These are phyloP conservation scores for Potorous gilbertii DNA, from an alignment of 2,797 vertebrate genomes.

Conservation along the genomic window DNA sequence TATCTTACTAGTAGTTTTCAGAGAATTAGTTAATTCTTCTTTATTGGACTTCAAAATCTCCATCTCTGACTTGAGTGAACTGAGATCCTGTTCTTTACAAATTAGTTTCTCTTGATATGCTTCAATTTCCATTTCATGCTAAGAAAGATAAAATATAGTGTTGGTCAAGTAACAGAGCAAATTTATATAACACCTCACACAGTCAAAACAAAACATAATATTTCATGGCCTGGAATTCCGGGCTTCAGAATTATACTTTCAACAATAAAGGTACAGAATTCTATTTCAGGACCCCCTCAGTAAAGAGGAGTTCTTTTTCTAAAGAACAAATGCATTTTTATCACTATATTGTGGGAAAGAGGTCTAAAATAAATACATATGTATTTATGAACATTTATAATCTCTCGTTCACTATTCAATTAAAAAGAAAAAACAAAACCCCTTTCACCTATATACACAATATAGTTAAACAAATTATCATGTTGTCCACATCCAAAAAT, in stretches of 20 bases:
- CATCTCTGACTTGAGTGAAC: slow-evolving; percentile 79
- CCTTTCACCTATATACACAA: neutral
- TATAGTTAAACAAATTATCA: neutral
- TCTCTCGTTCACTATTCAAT: neutral
- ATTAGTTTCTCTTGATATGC: slow-evolving; percentile 75
- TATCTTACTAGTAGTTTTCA: slow-evolving; percentile 75
- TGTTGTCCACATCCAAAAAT: neutral
- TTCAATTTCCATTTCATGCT: slow-evolving; percentile 81
- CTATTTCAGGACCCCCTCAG: neutral
- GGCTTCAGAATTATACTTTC: neutral
- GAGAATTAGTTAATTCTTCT: slow-evolving; percentile 78
- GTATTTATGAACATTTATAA: neutral
- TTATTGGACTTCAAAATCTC: slow-evolving; percentile 80
- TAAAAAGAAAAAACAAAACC: neutral
- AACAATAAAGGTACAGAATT: neutral
- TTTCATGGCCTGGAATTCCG: neutral
- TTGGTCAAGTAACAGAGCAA: neutral
- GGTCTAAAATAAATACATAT: too few relatives aligned
- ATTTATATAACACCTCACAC: neutral
- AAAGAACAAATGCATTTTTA: too few relatives aligned
- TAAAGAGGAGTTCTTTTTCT: neutral
- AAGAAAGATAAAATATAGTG: slow-evolving; percentile 44
- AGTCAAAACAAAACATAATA: neutral
- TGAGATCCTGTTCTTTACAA: slow-evolving; percentile 74
- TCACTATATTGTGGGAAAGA: neutral